Conservation (phyloP, 2,797 vertebrate genomes). For the Sphenodon punctatus region DNA sequence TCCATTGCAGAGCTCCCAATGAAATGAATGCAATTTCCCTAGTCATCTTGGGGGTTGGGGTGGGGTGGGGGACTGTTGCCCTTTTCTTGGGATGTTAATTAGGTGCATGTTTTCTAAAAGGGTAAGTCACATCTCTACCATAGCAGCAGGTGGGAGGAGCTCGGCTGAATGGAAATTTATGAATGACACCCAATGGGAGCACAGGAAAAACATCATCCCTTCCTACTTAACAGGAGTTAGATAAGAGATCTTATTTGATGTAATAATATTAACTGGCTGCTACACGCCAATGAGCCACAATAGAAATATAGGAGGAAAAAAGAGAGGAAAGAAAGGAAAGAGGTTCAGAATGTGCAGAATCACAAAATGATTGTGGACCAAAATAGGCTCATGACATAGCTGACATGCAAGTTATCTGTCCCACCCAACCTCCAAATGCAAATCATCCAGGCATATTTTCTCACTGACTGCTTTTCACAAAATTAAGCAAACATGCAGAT, state of each 20-base stretch:
- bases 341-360: background rate
- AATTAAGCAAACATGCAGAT: background rate
- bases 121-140: background rate
- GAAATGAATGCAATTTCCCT: fast-evolving
- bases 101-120: background rate
- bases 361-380: fast-evolving
- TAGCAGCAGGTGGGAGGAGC: background rate
- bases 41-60: background rate
- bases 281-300: background rate
- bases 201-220: background rate
- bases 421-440: fast-evolving
- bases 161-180: background rate
- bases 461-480: too few species aligned
- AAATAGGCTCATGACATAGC: background rate
- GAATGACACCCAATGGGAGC: background rate
- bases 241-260: background rate
- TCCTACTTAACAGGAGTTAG: background rate
- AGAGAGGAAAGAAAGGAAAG: background rate
- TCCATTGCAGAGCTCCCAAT: background rate
- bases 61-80: background rate
- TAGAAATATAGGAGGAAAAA: too few species aligned
- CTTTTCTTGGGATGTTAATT: fast-evolving
- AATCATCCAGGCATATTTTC: background rate
- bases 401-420: fast-evolving
- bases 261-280: background rate